A percentile compares a stretch with the other conserved stretches of the same genome.
phyloP scores from a whole-genome alignment of 1,140 invertebrate species.

The Pseudomyrmex dendroicus region DNA sequence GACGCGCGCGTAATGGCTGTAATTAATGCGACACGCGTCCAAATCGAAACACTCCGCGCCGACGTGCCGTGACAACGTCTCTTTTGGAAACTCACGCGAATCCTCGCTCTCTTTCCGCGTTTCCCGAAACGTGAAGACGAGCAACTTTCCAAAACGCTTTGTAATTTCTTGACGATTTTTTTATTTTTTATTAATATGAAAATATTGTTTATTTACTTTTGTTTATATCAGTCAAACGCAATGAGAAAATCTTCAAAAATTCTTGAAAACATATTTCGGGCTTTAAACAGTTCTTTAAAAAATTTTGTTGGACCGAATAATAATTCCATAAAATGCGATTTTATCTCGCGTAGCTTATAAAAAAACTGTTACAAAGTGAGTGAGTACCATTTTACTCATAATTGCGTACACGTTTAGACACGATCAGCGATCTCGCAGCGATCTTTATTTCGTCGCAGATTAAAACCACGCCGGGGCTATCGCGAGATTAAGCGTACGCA shows the following conservation, averaged over 20 bases:
- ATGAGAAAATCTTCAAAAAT: no score
- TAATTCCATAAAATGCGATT: neutral
- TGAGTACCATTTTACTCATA: no score
- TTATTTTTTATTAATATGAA: no score
- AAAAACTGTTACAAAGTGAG: no score
- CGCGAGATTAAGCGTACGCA: slow-evolving; percentile 56
- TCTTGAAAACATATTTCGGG: no score
- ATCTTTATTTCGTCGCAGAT: slow-evolving; percentile 50
- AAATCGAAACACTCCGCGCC: slow-evolving; percentile 60
- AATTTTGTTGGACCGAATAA: no score
- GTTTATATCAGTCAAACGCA: no score
- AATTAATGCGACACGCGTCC: slow-evolving; percentile 64
- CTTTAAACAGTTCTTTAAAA: no score
- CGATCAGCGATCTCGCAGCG: slow-evolving; percentile 25
- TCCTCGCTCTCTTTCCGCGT: neutral
- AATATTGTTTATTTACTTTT: no score
- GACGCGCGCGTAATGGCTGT: slow-evolving; percentile 59
- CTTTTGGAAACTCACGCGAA: slow-evolving; percentile 1
- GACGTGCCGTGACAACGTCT: slow-evolving; percentile 38
- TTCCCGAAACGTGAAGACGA: neutral
- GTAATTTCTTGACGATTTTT: no score
- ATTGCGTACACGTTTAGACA: neutral
- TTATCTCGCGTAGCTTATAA: no score
- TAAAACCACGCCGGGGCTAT: slow-evolving; percentile 47
- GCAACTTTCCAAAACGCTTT: no score